phyloP scores from a whole-genome alignment of 2,888 invertebrate species.

The Eumerus sabulonum region DNA sequence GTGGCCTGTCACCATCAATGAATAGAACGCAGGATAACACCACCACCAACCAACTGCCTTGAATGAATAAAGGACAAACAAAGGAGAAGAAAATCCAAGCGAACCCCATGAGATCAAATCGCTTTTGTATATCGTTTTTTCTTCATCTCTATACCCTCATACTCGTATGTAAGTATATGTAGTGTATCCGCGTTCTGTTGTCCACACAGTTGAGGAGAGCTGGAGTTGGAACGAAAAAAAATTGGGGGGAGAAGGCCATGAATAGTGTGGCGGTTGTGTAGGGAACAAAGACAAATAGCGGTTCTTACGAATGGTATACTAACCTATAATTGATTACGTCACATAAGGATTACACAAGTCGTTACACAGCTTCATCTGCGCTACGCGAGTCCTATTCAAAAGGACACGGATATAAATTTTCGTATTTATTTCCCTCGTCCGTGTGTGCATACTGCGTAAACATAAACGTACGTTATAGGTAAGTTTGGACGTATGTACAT shows the following conservation, averaged over 20 bases:
- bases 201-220: not conserved
- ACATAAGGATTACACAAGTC: constrained; percentile 68
- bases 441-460: not conserved
- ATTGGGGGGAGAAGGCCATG: not conserved
- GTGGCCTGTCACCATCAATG: constrained; percentile 28
- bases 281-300: constrained; percentile 66
- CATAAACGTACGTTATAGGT: too few species aligned
- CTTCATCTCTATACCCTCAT: not conserved
- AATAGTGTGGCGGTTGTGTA: constrained; percentile 16
- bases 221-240: not conserved
- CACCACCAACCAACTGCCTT: constrained; percentile 38
- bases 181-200: not conserved
- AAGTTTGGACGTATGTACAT: too few species aligned
- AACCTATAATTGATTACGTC: constrained; percentile 68
- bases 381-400: constrained; percentile 44
- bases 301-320: constrained; percentile 64
- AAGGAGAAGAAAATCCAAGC: constrained; percentile 30
- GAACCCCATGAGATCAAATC: constrained; percentile 59
- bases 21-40: constrained; percentile 41
- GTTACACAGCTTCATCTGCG: constrained; percentile 56
- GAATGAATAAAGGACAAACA: constrained; percentile 20
- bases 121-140: constrained; percentile 51
- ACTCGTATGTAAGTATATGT: too few species aligned
- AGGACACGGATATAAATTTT: constrained; percentile 53
- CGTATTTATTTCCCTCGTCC: constrained; percentile 34